phyloP scores from a whole-genome alignment of 1,140 invertebrate species.

The Drosophila rufa region DNA sequence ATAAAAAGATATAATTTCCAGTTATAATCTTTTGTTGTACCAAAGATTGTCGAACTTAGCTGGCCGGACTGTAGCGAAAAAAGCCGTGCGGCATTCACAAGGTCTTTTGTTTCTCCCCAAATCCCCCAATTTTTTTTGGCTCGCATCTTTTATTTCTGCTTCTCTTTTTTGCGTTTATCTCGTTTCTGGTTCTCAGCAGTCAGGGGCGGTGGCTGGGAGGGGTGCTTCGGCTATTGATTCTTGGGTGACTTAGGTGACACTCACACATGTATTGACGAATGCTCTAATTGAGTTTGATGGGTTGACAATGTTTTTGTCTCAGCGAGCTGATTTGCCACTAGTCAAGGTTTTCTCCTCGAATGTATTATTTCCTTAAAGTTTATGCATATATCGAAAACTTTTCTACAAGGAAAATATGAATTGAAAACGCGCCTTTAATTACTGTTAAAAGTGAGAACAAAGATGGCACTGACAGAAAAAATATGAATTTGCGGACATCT shows the following conservation, averaged over 20 bases:
- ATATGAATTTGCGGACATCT: too few relatives aligned
- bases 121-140: conserved; percentile 7
- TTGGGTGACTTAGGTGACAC: conserved; percentile 2
- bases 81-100: conserved; percentile 69
- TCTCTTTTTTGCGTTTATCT: conserved; percentile 34
- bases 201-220: conserved; percentile 1
- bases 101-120: conserved; percentile 52
- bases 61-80: conserved; percentile 19
- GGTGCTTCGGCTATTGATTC: not conserved
- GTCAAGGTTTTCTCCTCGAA: conserved; percentile 43
- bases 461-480: not conserved
- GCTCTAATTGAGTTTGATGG: conserved; percentile 64
- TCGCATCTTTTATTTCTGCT: conserved; percentile 21
- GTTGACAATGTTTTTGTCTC: conserved; percentile 27
- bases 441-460: not conserved
- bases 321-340: conserved; percentile 16
- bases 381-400: not conserved
- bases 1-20: not conserved
- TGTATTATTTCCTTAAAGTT: conserved; percentile 45
- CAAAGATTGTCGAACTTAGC: not conserved
- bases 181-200: conserved; percentile 57
- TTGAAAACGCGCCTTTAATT: not conserved
- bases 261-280: conserved; percentile 41
- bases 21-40: not conserved
- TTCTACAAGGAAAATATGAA: not conserved